These are phyloP conservation scores for Anastrepha obliqua DNA, from an alignment of 1,140 invertebrate genomes.

Conservation along the genomic window DNA sequence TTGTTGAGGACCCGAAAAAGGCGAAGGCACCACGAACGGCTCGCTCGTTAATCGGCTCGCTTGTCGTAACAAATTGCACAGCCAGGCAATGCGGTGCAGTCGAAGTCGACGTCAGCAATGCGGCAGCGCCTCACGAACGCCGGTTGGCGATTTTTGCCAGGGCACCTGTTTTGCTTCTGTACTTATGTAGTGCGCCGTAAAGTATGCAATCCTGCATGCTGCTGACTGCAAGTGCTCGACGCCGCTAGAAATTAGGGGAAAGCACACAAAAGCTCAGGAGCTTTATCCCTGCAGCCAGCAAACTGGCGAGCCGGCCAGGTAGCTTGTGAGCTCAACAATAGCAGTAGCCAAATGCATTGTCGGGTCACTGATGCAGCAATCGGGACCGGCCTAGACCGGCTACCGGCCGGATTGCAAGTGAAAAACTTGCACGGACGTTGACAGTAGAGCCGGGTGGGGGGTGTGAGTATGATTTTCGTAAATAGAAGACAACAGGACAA, in stretches of 20 bases:
- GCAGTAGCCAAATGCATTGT: background rate
- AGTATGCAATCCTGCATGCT: slow-evolving; percentile 26
- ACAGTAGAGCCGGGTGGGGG: background rate
- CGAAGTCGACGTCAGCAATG: background rate
- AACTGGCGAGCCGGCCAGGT: slow-evolving; percentile 12
- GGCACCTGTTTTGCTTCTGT: background rate
- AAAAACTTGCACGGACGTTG: background rate
- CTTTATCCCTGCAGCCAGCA: slow-evolving; percentile 25
- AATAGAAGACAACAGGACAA: background rate
- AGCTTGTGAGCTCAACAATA: slow-evolving; percentile 23
- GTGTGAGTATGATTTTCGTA: background rate
- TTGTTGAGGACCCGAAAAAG: slow-evolving; percentile 54
- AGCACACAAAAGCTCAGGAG: slow-evolving; percentile 47
- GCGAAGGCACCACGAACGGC: slow-evolving; percentile 15
- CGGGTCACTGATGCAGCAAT: slow-evolving; percentile 46
- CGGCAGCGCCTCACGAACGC: background rate
- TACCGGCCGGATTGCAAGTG: slow-evolving; percentile 15
- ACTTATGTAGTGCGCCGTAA: background rate
- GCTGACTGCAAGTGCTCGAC: slow-evolving; percentile 9
- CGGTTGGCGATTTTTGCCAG: background rate
- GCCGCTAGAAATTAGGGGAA: slow-evolving; percentile 39
- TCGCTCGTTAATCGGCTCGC: too few relatives aligned
- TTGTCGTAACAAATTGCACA: slow-evolving; percentile 1
- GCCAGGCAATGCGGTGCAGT: background rate
- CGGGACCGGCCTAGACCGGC: slow-evolving; percentile 16